phyloP scores from a whole-genome alignment of 2,113 vertebrate genomes.

The Peromyscus leucopus region DNA sequence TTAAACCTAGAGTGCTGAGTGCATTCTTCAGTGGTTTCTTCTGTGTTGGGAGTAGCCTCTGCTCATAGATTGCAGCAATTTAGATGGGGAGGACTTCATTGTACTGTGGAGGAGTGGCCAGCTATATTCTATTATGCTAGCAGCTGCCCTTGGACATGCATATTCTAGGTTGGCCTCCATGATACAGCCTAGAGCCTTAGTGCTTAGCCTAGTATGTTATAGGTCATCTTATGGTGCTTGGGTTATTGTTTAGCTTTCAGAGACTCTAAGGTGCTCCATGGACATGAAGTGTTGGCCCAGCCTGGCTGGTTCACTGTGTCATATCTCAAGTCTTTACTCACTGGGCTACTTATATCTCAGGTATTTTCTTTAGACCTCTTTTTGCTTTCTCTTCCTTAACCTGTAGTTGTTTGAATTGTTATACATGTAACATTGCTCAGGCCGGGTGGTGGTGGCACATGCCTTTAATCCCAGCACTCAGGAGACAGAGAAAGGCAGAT shows the following conservation, averaged over 20 bases:
- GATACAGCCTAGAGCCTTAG: not conserved
- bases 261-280: not conserved
- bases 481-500: no score
- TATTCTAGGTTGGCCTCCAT: not conserved
- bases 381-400: not conserved
- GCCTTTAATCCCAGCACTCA: no score
- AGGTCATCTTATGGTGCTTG: not conserved
- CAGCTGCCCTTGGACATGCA: not conserved
- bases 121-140: no score
- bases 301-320: not conserved
- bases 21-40: not conserved
- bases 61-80: not conserved
- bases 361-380: not conserved
- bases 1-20: no score
- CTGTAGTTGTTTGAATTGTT: not conserved
- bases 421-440: not conserved
- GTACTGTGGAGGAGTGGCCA: no score
- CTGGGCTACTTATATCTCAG: not conserved
- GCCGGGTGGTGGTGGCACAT: no score
- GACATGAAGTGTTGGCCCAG: accelerated
- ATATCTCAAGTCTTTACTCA: not conserved
- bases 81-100: not conserved
- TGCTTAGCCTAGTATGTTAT: not conserved
- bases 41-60: not conserved
- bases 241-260: not conserved